Percentiles rank a stretch among this genome's conserved stretches.
phyloP scores from a whole-genome alignment of 2,797 vertebrate genomes.

The Sorex maritimensis region DNA sequence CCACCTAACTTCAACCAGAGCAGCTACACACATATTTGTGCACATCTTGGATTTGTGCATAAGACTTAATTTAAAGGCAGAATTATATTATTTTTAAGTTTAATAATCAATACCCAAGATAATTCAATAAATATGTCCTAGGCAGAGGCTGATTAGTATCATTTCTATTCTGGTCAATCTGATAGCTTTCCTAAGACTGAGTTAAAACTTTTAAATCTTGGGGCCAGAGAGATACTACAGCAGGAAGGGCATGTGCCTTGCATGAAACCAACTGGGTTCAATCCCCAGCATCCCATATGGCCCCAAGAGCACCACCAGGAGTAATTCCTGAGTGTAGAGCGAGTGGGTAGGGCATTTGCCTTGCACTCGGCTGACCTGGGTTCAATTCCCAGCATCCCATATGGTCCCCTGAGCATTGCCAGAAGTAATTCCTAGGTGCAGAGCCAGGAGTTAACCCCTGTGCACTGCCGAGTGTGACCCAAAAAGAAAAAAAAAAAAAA shows the following conservation, averaged over 20 bases:
- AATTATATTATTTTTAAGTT: not conserved
- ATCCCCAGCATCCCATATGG: too few relatives aligned
- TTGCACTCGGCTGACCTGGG: too few relatives aligned
- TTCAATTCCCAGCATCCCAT: too few relatives aligned
- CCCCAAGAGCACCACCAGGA: too few relatives aligned
- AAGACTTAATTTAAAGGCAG: constrained; percentile 46
- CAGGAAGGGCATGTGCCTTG: not conserved
- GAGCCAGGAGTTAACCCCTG: too few relatives aligned
- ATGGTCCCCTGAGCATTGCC: too few relatives aligned
- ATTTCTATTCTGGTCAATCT: constrained; percentile 51
- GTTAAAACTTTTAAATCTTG: not conserved
- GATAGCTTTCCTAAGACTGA: constrained; percentile 40
- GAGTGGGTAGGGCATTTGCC: not conserved
- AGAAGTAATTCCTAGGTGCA: too few relatives aligned
- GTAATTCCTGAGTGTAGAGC: not conserved
- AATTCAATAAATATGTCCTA: not conserved
- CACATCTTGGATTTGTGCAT: not conserved
- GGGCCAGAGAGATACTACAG: not conserved
- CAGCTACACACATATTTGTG: not conserved
- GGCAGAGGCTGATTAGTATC: not conserved
- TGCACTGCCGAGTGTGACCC: too few relatives aligned
- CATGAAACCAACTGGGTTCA: too few relatives aligned
- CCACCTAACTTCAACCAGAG: constrained; percentile 1
- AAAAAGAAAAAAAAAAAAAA: too few relatives aligned
- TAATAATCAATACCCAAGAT: constrained; percentile 60